These are phyloP conservation scores for Drosophila bifasciata DNA, from an alignment of 1,140 invertebrate species.

Conservation along the genomic window DNA sequence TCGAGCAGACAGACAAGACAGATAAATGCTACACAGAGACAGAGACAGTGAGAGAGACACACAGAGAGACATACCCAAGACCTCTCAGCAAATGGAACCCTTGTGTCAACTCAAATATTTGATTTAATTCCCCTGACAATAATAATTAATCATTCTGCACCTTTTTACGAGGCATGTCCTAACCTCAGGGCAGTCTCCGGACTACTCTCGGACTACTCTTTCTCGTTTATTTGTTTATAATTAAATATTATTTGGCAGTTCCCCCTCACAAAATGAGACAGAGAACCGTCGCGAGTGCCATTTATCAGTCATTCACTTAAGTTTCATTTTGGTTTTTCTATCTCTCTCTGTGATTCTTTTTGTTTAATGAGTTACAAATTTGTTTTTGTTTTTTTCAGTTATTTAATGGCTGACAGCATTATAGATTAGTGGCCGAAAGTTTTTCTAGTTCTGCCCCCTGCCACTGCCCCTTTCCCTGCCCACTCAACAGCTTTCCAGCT, in stretches of 20 bases:
- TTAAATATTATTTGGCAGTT: slow-evolving; percentile 81
- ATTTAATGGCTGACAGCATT: slow-evolving; percentile 80
- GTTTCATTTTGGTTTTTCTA: slow-evolving; percentile 31
- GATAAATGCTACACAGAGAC: neutral
- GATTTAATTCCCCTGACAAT: slow-evolving; percentile 82
- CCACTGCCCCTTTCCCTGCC: slow-evolving; percentile 8
- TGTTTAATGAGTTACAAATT: slow-evolving; percentile 81
- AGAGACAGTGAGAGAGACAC: slow-evolving; percentile 4
- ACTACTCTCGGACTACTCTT: slow-evolving; percentile 12
- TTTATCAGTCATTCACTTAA: slow-evolving; percentile 76
- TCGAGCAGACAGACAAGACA: slow-evolving; percentile 63
- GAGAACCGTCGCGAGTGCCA: slow-evolving; percentile 61
- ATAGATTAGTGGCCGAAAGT: slow-evolving; percentile 76
- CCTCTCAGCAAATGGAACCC: slow-evolving; percentile 1
- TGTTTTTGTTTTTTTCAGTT: slow-evolving; percentile 80
- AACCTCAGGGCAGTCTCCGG: slow-evolving; percentile 42
- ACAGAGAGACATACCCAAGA: neutral
- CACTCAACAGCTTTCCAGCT: neutral
- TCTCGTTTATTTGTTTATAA: slow-evolving; percentile 80
- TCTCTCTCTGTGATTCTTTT: slow-evolving; percentile 20
- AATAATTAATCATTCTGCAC: slow-evolving; percentile 80
- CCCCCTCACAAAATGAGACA: slow-evolving; percentile 67
- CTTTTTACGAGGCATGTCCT: slow-evolving; percentile 59
- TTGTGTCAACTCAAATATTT: slow-evolving; percentile 78
- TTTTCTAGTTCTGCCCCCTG: slow-evolving; percentile 49